phyloP scores from a whole-genome alignment of 2,888 invertebrate species.

The Syrphus vitripennis region DNA sequence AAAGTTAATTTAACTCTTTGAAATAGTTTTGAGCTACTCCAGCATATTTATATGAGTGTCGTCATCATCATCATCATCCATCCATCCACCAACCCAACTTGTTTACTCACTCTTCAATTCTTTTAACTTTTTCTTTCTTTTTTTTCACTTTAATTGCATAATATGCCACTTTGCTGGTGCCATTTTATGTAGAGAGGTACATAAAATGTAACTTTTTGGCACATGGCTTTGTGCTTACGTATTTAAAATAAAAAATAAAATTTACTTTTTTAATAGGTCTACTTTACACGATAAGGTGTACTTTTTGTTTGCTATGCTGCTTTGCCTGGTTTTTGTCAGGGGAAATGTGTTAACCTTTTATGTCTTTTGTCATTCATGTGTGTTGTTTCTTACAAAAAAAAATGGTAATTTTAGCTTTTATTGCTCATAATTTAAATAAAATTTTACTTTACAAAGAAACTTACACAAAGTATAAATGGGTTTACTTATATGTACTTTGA shows the following conservation, averaged over 20 bases:
- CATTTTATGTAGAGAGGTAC: neutral
- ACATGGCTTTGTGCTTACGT: neutral
- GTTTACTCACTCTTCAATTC: neutral
- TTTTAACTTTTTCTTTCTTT: neutral
- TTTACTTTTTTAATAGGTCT: neutral
- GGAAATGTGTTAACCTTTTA: neutral
- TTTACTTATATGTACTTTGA: neutral
- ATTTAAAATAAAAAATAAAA: neutral
- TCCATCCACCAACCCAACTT: no score
- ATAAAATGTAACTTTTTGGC: neutral
- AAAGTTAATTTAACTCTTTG: neutral
- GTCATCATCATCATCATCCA: neutral
- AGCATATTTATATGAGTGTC: neutral
- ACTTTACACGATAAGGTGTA: neutral
- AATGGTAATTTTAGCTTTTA: neutral
- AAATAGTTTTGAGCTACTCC: neutral
- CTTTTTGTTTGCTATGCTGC: neutral
- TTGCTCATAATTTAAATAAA: neutral
- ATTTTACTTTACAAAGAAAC: neutral
- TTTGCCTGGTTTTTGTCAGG: neutral
- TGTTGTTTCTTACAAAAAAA: neutral
- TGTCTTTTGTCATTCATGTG: neutral
- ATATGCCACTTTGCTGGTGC: neutral
- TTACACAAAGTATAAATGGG: neutral
- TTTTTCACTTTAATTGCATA: neutral